A percentile compares a stretch with the other conserved stretches of the same genome.
These are phyloP conservation scores for Orthosia cruda DNA, from an alignment of 2,888 invertebrate species.

Conservation along the genomic window DNA sequence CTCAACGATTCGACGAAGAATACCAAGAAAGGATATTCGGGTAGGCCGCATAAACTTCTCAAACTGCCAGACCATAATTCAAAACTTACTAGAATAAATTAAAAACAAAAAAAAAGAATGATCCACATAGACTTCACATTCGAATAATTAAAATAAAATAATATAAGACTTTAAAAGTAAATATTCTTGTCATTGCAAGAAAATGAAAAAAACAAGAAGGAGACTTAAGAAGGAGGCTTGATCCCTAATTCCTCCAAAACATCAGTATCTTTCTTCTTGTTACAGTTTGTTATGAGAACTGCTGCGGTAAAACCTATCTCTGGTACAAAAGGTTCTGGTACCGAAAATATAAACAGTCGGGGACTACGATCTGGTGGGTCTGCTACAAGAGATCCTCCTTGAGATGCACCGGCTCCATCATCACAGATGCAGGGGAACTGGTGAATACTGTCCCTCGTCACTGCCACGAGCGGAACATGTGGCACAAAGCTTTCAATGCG, in stretches of 20 bases:
- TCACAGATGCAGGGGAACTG: slow-evolving; percentile 67
- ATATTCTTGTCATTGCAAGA: too few relatives aligned
- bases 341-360: slow-evolving; percentile 66
- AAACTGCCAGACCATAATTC: too few relatives aligned
- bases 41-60: too few relatives aligned
- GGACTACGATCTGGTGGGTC: slow-evolving; percentile 74
- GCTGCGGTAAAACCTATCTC: slow-evolving; percentile 63
- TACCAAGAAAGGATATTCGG: too few relatives aligned
- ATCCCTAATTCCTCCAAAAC: too few relatives aligned
- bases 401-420: slow-evolving; percentile 71
- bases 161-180: too few relatives aligned
- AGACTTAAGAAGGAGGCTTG: too few relatives aligned
- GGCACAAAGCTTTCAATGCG: slow-evolving; percentile 63
- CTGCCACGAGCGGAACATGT: slow-evolving; percentile 64
- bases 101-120: too few relatives aligned
- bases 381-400: slow-evolving; percentile 72
- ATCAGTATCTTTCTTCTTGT: slow-evolving; percentile 1
- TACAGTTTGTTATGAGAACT: slow-evolving; percentile 67
- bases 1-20: too few relatives aligned
- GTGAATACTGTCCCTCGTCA: slow-evolving; percentile 66
- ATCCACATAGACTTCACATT: too few relatives aligned
- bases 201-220: neutral
- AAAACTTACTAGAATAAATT: too few relatives aligned
- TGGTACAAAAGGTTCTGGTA: slow-evolving; percentile 70
- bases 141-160: too few relatives aligned